Evolutionary conservation across 2,797 vertebrate genomes (phyloP), one percentile per base, ranked within the genome.

Genomic region (Stomatorhinus walkeri): DNA sequence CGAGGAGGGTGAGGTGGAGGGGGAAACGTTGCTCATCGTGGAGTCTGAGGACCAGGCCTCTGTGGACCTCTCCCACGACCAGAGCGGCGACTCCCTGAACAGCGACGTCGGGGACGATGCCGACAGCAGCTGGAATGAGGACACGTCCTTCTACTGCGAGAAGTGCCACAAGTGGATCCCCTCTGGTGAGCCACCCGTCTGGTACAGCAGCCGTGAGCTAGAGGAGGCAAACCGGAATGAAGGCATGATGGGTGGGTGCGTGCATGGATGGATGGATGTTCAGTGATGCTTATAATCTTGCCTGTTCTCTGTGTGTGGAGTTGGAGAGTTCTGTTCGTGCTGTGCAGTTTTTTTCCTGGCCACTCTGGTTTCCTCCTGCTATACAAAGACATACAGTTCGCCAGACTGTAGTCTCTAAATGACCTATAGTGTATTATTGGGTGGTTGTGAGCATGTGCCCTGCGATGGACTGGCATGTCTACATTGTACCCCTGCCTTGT

Each of bases 1-100:
- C 95, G 98, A 99, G 92, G 98, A 99, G 89, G 98, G 98, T 0
- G 98, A 99, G 92, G 98, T 99, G 92, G 98, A 99, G 93, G 98
- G 98, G 0, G 98, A 99, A 93, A 99, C 98, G 0, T 96, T 99
- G 36, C 93, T 99, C 14, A 98, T 99, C 0, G 98, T 99, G 0
- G 98, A 99, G 91, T 98, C 97, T 0, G 98, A 99, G 93, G 98
- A 99, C 91, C 98, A 98, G 94, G 97, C 96, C 0, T 99, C 98
- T 0, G 97, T 98, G 90, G 98, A 99, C 91, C 95, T 99, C 56
- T 99, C 98, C 0, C 98, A 99, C 0, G 98, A 99, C 93, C 98
- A 99, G 91, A 99, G 98, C 0, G 98, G 98, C 0, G 98, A 99
- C 93, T 99, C 98, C 0, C 94, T 99, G 90, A 98, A 98, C 94